Evolutionary conservation across 2,113 vertebrate genomes (phyloP).

Genomic region (Myotis yumanensis): DNA sequence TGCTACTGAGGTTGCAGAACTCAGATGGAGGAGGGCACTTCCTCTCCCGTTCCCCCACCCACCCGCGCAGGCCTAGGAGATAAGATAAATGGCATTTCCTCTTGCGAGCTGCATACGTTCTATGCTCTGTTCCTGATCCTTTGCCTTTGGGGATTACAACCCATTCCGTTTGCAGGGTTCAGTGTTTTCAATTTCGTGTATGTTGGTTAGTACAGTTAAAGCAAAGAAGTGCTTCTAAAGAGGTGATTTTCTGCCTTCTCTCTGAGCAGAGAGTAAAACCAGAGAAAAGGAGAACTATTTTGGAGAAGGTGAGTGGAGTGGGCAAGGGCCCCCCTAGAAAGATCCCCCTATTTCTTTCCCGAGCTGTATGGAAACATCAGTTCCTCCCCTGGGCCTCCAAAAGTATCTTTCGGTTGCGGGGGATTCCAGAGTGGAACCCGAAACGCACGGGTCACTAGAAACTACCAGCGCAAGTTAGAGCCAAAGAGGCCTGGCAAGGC

Average conservation of each 20-base stretch:
- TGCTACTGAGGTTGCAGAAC: background rate
- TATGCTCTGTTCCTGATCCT: background rate
- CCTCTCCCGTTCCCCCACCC: background rate
- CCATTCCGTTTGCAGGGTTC: background rate
- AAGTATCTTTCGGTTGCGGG: conserved; percentile 12
- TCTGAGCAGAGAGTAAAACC: background rate
- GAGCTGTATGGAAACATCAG: background rate
- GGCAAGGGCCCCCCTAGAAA: background rate
- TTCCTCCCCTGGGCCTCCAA: conserved; percentile 45
- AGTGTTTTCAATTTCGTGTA: background rate
- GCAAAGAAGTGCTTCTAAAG: background rate
- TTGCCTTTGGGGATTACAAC: conserved; percentile 8
- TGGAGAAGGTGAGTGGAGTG: background rate
- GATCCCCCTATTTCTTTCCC: background rate
- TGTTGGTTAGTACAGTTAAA: background rate
- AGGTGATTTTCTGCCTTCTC: background rate
- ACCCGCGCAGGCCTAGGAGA: background rate
- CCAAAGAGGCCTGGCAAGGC: background rate
- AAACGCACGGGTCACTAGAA: background rate
- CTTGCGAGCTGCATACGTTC: background rate
- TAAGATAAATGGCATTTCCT: conserved; percentile 32
- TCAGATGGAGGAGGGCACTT: background rate
- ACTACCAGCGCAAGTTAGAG: background rate
- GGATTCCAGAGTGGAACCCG: background rate
- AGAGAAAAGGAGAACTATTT: background rate